Evolutionary conservation across 2,888 invertebrate species (phyloP).

Genomic region (Caradrina kadenii): DNA sequence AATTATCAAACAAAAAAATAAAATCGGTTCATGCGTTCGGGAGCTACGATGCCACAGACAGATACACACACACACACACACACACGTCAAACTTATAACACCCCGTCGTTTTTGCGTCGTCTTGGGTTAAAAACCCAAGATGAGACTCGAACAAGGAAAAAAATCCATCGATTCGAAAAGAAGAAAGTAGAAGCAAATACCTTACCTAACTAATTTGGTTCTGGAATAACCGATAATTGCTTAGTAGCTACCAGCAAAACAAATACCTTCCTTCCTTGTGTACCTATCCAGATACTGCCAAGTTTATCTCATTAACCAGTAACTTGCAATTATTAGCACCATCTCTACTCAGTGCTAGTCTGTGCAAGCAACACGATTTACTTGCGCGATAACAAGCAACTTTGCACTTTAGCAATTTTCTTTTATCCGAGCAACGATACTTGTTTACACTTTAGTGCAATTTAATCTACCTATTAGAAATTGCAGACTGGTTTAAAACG

Average conservation of each 20-base stretch:
- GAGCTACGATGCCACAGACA: too few relatives aligned
- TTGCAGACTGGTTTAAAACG: constrained; percentile 15
- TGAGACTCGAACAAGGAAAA: too few relatives aligned
- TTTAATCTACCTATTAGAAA: constrained; percentile 34
- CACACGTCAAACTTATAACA: too few relatives aligned
- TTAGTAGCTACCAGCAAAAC: not conserved
- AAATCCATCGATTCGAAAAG: too few relatives aligned
- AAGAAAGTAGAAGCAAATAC: too few relatives aligned
- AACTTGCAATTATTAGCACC: constrained; percentile 22
- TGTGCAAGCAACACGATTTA: constrained; percentile 26
- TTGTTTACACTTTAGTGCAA: constrained; percentile 45
- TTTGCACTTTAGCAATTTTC: constrained; percentile 38
- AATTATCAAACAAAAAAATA: too few relatives aligned
- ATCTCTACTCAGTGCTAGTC: constrained; percentile 9
- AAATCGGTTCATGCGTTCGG: too few relatives aligned
- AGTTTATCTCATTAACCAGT: constrained; percentile 4
- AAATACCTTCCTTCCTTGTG: not conserved
- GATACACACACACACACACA: too few relatives aligned
- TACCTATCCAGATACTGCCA: too few relatives aligned
- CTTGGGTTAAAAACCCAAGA: too few relatives aligned
- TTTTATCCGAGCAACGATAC: constrained; percentile 21
- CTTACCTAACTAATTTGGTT: not conserved
- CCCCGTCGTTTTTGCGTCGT: too few relatives aligned
- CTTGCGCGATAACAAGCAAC: constrained; percentile 18
- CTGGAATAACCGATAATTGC: constrained; percentile 7